phyloP scores from a whole-genome alignment of 1,140 invertebrate species.

The Archivesica marissinica region DNA sequence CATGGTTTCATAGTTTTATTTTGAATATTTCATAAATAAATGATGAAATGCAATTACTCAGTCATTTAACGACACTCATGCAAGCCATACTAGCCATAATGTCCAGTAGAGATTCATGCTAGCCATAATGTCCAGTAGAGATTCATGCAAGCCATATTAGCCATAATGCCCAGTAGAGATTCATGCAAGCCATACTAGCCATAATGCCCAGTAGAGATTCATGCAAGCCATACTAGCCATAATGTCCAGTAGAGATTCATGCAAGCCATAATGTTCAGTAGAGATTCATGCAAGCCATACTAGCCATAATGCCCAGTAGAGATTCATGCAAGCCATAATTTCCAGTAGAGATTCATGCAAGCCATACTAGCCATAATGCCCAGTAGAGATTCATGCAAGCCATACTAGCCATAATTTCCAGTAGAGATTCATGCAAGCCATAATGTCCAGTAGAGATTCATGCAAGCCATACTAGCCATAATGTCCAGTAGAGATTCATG shows the following conservation, averaged over 20 bases:
- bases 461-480: too few species aligned
- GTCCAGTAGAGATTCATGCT: slow-evolving; percentile 2
- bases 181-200: too few species aligned
- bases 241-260: not conserved
- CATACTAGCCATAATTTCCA: too few species aligned
- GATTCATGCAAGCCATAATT: slow-evolving; percentile 5
- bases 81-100: too few species aligned
- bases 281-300: slow-evolving; percentile 22
- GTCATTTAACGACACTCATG: not conserved
- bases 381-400: slow-evolving; percentile 8
- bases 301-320: not conserved
- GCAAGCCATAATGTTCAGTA: not conserved
- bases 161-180: not conserved
- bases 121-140: not conserved
- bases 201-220: slow-evolving; percentile 1
- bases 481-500: slow-evolving; percentile 1
- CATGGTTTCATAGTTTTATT: slow-evolving; percentile 33
- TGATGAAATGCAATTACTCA: slow-evolving; percentile 35
- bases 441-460: slow-evolving; percentile 1
- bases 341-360: slow-evolving; percentile 1
- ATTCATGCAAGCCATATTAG: too few species aligned
- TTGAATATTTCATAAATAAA: slow-evolving; percentile 47
- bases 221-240: too few species aligned
- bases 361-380: too few species aligned
- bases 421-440: too few species aligned